Evolutionary conservation across 2,113 vertebrate species (phyloP).

Genomic region (Sorex araneus): DNA sequence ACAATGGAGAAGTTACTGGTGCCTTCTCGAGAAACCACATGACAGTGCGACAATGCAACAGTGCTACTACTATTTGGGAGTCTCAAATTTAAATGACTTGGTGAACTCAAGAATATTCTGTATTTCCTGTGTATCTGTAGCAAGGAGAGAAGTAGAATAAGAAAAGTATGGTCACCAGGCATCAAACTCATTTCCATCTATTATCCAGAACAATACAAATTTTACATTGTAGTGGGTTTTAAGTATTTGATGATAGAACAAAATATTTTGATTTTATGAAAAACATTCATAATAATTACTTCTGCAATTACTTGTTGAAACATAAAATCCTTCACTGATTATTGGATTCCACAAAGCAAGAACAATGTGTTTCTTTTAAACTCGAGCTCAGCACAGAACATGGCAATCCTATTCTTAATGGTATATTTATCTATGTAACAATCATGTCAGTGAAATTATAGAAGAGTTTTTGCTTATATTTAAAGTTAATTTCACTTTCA

Average conservation of each 20-base stretch:
- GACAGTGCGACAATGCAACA: too few species aligned
- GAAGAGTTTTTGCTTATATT: conserved; percentile 1
- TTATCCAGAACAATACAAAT: neutral
- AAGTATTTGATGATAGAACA: neutral
- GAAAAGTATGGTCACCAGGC: neutral
- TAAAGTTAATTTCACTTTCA: conserved; percentile 37
- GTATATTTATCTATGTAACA: neutral
- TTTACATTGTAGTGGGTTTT: neutral
- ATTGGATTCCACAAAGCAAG: neutral
- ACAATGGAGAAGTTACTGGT: too few species aligned
- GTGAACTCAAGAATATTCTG: neutral
- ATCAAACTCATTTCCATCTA: neutral
- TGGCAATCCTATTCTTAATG: neutral
- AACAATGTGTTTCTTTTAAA: neutral
- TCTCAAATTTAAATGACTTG: neutral
- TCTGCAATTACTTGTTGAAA: conserved; percentile 30
- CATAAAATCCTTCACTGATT: neutral
- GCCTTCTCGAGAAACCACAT: too few species aligned
- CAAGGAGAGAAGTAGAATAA: neutral
- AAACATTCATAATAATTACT: neutral
- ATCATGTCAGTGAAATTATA: neutral
- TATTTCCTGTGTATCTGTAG: neutral
- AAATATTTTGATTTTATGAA: conserved; percentile 37
- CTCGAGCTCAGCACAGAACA: neutral
- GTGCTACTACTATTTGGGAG: neutral